Base-by-base conservation (phyloP, 2,797 vertebrate species). In the Melanotaenia nigrans region DNA sequence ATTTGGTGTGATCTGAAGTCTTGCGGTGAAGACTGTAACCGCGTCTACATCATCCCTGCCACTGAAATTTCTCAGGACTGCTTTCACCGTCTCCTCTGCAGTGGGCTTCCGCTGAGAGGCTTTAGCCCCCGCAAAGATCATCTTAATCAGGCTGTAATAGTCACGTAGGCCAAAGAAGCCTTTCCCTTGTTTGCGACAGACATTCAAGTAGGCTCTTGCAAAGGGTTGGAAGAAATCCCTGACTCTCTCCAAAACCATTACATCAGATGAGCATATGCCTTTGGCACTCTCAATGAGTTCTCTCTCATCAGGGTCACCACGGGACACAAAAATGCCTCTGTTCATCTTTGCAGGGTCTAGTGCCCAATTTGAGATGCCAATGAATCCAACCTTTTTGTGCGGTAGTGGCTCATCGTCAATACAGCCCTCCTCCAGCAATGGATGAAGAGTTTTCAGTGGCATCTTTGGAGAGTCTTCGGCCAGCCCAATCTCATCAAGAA, bases 331-430 rank as follows among this genome's bases (percentile, higher is more conserved):
- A 67, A 99, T 96, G 20, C 98, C 98, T 79, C 98, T 91, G 90
- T 99, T 99, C 97, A 99, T 99, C 75, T 99, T 99, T 81, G 98
- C 98, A 0, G 98, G 98, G 83, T 99, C 98, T 75, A 99, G 91
- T 1, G 98, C 97, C 98, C 98, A 99, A 88, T 99, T 99, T 64
- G 98, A 99, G 78, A 99, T 99, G 1, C 98, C 98, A 0, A 99
- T 91, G 65, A 99, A 99, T 75, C 97, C 98, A 24, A 99, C 98
- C 64, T 98, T 98, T 77, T 96, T 97, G 93, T 99, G 96, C 16
- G 96, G 96, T 53, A 95, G 91, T 0, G 96, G 96, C 20, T 95
- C 91, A 16, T 99, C 97, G 0, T 99, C 98, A 66, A 99, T 96
- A 89, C 98, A 99, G 1, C 98, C 98, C 2, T 99, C 97, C 70